phyloP scores from a whole-genome alignment of 2,113 vertebrate genomes.

The Baryphthengus martii region DNA sequence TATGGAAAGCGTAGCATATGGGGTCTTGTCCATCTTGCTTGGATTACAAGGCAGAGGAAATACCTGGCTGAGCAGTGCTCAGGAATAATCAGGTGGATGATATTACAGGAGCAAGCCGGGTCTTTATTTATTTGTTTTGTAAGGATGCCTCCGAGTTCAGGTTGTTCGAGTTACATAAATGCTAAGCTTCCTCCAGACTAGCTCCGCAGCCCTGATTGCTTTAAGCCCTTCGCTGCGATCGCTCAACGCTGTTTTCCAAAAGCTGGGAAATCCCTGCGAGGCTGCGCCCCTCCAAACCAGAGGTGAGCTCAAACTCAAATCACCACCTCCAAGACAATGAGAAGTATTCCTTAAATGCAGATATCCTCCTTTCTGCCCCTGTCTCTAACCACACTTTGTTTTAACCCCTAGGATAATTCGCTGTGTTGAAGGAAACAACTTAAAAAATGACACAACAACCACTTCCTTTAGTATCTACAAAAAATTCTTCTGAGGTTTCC shows the following conservation, averaged over 20 bases:
- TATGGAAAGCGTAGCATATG: neutral
- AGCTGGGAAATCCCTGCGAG: neutral
- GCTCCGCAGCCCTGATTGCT: neutral
- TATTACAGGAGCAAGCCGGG: neutral
- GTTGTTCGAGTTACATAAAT: neutral
- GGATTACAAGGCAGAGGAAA: conserved; percentile 32
- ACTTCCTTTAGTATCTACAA: neutral
- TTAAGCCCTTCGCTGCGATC: neutral
- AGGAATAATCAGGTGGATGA: conserved; percentile 40
- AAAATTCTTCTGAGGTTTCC: neutral
- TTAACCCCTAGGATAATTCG: neutral
- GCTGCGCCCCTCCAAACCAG: neutral
- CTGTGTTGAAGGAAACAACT: neutral
- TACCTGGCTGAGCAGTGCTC: conserved; percentile 45
- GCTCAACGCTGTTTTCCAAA: neutral
- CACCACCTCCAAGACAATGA: neutral
- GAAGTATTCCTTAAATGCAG: neutral
- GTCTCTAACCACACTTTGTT: neutral
- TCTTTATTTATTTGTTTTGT: conserved; percentile 4
- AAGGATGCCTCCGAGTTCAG: neutral
- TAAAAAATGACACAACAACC: no score
- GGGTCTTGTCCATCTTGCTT: neutral
- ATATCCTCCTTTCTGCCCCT: neutral
- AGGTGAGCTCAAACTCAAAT: neutral
- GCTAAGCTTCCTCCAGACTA: neutral